Evolutionary conservation across 1,140 invertebrate genomes (phyloP), one percentile per base, ranked within the genome.

Genomic region (Portunus trituberculatus): DNA sequence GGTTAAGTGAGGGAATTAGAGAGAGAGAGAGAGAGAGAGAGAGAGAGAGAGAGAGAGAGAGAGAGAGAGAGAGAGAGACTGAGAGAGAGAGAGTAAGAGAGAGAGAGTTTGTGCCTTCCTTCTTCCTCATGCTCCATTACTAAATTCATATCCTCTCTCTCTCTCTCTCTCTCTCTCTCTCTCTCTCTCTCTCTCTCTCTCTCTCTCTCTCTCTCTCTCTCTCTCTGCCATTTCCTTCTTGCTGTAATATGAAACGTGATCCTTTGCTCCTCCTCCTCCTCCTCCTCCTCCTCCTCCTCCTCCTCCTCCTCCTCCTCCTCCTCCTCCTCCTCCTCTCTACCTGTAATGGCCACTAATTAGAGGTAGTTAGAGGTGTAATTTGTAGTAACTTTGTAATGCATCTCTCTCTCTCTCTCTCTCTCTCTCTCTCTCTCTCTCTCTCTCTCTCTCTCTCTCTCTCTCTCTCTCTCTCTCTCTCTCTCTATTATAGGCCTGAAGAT

Each of bases 391-490:
- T 59, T 59, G 52, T 59, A 12, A 59, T 59, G 20, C 52, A 16
- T 87, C 86, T 87, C 86, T 87, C 86, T 87, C 86, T 87, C 86
- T 87, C 86, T 87, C 86, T 87, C 86, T 87, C 86, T 87, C 86
- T 87, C 86, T 87, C 86, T 87, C 86, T 87, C 86, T 87, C 86
- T 87, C 86, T 87, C 86, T 87, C 86, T 87, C 86, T 87, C 86
- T 87, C 86, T 87, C 86, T 87, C 86, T 87, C 86, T 87, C 86
- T 87, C 86, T 87, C 86, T 87, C 86, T 87, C 86, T 87, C 86
- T 87, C 86, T 87, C 86, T 87, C 86, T 87, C 86, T 87, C 86
- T 87, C 86, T 87, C 86, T 31, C 25, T 87, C 28, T 87, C 86
- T 31, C 86, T 29, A 16, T 87, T 20, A 59, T 20, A 59, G 12